Base-by-base conservation (phyloP, 2,113 vertebrate species). In the Meleagris gallopavo region DNA sequence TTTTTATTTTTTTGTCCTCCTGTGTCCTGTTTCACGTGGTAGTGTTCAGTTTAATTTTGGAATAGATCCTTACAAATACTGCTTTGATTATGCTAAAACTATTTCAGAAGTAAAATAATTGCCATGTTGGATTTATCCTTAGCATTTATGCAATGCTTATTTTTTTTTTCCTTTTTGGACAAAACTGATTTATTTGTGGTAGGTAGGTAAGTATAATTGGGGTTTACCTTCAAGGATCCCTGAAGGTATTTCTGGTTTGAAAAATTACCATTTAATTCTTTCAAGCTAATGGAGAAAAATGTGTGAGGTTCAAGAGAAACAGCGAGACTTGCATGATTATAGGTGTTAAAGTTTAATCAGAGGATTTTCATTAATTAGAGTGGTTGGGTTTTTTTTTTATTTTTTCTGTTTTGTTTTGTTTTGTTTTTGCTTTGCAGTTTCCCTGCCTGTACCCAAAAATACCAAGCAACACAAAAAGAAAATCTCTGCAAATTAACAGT, bases 81-180 rank as follows among this genome's bases (percentile, higher is more conserved):
- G 82, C 86, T 95, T 88, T 96, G 72, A 96, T 96, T 87, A 62
- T 86, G 54, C 50, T 93, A 96, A 95, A 90, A 90, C 74, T 81
- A 11, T 90, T 96, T 93, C 43, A 69, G 67, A 87, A 73, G 36
- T 78, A 58, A 91, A 85, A 41, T 93, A 91, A 84, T 83, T 85
- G 60, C 43, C 41, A 11, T n/a, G 71, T 75, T 89, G 58, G 78
- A 71, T 93, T 95, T 94, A 93, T 62, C 88, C 29, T 81, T 76
- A 90, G 72, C 77, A 64, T 55, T 96, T 83, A 84, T 75, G 57
- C 72, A 88, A 40, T 88, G 73, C 54, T 64, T 36, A 36, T 61
- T 61, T n/a, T 40, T 62, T 62, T 84, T 67, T 24, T 4, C 30
- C 41, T 62, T 34, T 92, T 90, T 96, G 71, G 86, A 86, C 70